Evolutionary conservation across 2,888 invertebrate genomes (phyloP), one percentile per base, ranked within the genome.

Genomic region (Pachydiplax longipennis): DNA sequence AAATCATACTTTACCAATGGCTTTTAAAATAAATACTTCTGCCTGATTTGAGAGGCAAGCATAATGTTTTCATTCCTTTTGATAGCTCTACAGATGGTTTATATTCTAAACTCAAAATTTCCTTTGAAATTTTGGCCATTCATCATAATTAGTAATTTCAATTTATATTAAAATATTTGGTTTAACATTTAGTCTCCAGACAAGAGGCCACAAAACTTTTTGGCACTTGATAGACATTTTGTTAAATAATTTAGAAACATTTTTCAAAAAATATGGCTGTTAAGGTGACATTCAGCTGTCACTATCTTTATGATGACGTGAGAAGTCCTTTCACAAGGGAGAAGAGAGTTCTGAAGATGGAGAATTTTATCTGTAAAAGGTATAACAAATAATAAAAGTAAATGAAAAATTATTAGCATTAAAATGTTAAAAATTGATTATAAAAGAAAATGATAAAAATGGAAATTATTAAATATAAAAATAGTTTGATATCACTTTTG

Each of bases 271-370:
- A n/a, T 35, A 87, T 65, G 40, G 22, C 37, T 61, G 65, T 58
- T 35, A n/a, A n/a, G n/a, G 10, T 58, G 22, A 61, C 6, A n/a
- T 37, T 37, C 31, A 10, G 12, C 12, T 37, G 40, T 31, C 37
- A n/a, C 13, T 3, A n/a, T 61, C 3, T 40, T 61, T 87, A 87
- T 61, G 91, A 90, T 37, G 90, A 91, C 6, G 91, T 65, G 58
- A 83, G 37, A 44, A 91, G 65, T 37, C 91, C 91, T n/a, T 82
- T 91, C 18, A 91, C 91, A 25, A 91, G 48, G 37, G 91, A 91
- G 83, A 91, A 91, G 40, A 91, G 37, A 1, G 91, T 91, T n/a
- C 91, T 31, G 91, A 91, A 91, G 83, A 91, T 91, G 82, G 91
- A 91, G 73, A 91, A 91, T 82, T 91, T 91, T 31, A 91, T 83